A percentile compares a stretch with the other conserved stretches of the same genome.
These are phyloP conservation scores for Nipponacmea schrenckii DNA, from an alignment of 2,888 invertebrate genomes.

Conservation along the genomic window DNA sequence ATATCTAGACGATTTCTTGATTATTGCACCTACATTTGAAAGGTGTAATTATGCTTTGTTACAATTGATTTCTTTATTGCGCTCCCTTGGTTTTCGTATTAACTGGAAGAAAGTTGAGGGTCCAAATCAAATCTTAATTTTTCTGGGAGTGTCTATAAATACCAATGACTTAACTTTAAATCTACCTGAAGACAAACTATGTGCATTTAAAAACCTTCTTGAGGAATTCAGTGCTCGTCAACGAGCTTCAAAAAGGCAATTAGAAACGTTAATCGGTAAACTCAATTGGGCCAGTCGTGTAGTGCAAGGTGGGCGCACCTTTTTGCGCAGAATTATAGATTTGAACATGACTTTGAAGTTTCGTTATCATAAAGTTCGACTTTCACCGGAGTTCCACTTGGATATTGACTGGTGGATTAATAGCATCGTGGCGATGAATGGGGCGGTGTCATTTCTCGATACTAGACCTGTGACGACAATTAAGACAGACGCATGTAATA, in stretches of 20 bases:
- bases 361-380: not conserved
- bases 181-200: not conserved
- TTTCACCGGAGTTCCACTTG: not conserved
- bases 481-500: too few relatives aligned
- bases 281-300: constrained; percentile 10
- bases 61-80: not conserved
- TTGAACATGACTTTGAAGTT: not conserved
- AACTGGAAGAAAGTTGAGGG: constrained; percentile 6
- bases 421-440: not conserved
- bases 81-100: constrained; percentile 3
- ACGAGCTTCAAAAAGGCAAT: constrained; percentile 9
- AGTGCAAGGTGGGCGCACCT: not conserved
- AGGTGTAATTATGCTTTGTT: not conserved
- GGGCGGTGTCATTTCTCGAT: not conserved
- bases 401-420: not conserved
- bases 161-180: constrained; percentile 5
- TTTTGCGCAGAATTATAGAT: not conserved
- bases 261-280: constrained; percentile 7
- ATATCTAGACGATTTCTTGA: constrained; percentile 2
- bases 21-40: too few relatives aligned
- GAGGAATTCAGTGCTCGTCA: too few relatives aligned
- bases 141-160: constrained; percentile 8
- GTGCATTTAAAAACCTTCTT: too few relatives aligned
- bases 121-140: constrained; percentile 1
- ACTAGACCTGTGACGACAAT: not conserved